phyloP scores from a whole-genome alignment of 2,113 vertebrate species.

The western clawed frog (Xenopus tropicalis) region UCB_Xtro_10.0 CM004444.2:171558001-171558500 shows the following conservation, averaged over 20 bases:
- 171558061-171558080: conserved; percentile 88
- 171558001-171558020: too few relatives aligned
- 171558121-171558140: conserved; percentile 93
- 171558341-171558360: too few relatives aligned
- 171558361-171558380: too few relatives aligned
- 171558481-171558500: too few relatives aligned
- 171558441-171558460: too few relatives aligned
- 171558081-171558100: conserved; percentile 85
- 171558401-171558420: too few relatives aligned
- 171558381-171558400: not conserved
- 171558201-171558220: conserved; percentile 77
- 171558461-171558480: too few relatives aligned
- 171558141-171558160: conserved; percentile 84
- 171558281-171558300: conserved; percentile 11
- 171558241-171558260: conserved; percentile 84
- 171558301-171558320: too few relatives aligned
- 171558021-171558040: too few relatives aligned
- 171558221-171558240: conserved; percentile 82
- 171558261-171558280: conserved; percentile 72
- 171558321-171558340: too few relatives aligned
- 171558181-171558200: conserved; percentile 96
- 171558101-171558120: conserved; percentile 79
- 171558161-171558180: conserved; percentile 80
- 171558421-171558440: too few relatives aligned
- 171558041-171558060: too few relatives aligned